Percentiles rank a stretch among this genome's conserved stretches.
phyloP scores from a whole-genome alignment of 1,140 invertebrate species.

The Drosophila equinoxialis region DNA sequence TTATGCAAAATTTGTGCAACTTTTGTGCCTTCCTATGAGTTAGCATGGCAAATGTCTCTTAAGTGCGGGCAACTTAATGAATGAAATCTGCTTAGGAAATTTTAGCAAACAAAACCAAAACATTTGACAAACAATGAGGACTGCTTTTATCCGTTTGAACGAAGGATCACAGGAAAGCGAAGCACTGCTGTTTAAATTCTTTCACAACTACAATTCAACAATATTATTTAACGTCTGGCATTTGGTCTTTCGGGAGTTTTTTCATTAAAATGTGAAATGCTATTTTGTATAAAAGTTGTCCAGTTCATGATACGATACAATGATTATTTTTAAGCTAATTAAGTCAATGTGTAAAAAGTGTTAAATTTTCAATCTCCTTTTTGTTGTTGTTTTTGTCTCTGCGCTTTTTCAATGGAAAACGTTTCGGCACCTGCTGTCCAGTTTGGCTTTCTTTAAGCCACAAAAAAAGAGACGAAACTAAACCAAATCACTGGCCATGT shows the following conservation, averaged over 20 bases:
- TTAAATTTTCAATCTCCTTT: background rate
- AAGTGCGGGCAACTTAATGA: constrained; percentile 23
- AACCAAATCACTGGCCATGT: constrained; percentile 58
- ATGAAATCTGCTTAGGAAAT: constrained; percentile 15
- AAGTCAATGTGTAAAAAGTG: background rate
- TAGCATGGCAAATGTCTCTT: constrained; percentile 38
- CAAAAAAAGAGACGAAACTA: constrained; percentile 49
- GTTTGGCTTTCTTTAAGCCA: constrained; percentile 63
- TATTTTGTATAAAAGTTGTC: background rate
- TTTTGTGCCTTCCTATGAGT: constrained; percentile 55
- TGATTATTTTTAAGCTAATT: background rate
- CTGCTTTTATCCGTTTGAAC: background rate
- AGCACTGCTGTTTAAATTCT: too few species aligned
- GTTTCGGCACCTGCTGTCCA: constrained; percentile 47
- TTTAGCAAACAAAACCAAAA: constrained; percentile 10
- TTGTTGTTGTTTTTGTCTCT: background rate
- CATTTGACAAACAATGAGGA: background rate
- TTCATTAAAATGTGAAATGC: background rate
- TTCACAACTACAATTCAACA: too few species aligned
- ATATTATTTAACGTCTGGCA: too few species aligned
- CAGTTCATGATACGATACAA: background rate
- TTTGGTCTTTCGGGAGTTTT: too few species aligned
- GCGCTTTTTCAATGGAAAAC: background rate
- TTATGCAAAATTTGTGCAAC: constrained; percentile 51
- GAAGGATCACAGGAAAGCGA: too few species aligned